Base-by-base conservation (phyloP, 2,888 invertebrate genomes). In the Tetragnatha montana region DNA sequence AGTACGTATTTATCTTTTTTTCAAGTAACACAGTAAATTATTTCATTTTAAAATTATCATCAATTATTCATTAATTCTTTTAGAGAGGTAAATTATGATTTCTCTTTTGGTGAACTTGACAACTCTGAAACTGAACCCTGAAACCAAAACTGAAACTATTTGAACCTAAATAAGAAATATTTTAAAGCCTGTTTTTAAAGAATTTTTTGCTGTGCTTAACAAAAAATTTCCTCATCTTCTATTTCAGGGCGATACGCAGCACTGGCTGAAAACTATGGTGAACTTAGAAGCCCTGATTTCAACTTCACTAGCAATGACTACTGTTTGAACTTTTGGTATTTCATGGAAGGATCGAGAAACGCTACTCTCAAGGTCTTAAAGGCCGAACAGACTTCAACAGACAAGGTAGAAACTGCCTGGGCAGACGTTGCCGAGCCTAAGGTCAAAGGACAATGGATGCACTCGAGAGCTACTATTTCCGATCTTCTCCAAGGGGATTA, bases 271-370 rank as follows among this genome's bases (percentile, higher is more conserved):
- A 19, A 81, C 2, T 74, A 47, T 6, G 91, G 91, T 6, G 51
- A 22, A 14, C 21, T 91, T 8, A 88, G 14, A 4, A 90, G 89
- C 47, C 85, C 87, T 1, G 87, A 81, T 10, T 88, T 84, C 78
- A 85, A 89, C 60, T 76, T 60, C 74, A 79, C 84, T 4, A 12
- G 35, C 14, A 51, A 49, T n/a, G 81, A 73, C 19, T 84, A 85
- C 35, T 91, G 91, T n/a, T 81, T 91, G n/a, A 84, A 90, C 51
- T 91, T 91, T 68, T 91, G 91, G 91, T 91, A 87, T 71, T 89
- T 91, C 81, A 68, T 91, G 1, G 87, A 91, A 60, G 91, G 89
- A 10, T 70, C 74, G 8, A 51, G 85, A 12, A 47, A 69, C 4
- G 76, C 86, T 7, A 8, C 14, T 7, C 69, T 91, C 3, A 73